Base-by-base conservation (phyloP, 1,140 invertebrate genomes). In the Drosophila tropicalis region DNA sequence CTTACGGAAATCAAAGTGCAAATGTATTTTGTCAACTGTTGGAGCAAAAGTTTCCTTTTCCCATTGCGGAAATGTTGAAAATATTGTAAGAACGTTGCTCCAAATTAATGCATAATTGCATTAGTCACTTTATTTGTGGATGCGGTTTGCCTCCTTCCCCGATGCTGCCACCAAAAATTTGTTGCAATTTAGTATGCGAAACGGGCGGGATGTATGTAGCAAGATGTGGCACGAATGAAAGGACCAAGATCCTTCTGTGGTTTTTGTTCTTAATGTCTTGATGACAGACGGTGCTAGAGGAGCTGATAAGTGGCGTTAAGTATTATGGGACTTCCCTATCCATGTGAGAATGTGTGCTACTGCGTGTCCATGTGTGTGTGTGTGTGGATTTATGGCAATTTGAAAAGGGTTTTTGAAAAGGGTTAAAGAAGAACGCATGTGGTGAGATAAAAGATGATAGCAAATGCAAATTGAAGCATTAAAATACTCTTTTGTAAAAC, bases 71-170 rank as follows among this genome's bases (percentile, higher is more conserved):
- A 85, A 82, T 76, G 82, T 68, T 69, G 79, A 65, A 82, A 87
- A 76, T 72, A 81, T 89, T 72, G 72, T 40, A 61, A 65, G 83
- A 65, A 71, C 70, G 61, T 62, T 82, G 66, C 47, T 36, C 19
- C 76, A 77, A 81, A 89, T 89, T 83, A 89, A 89, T 78, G 73
- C 80, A 89, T 89, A 89, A 87, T 87, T 87, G 81, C 80, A 87
- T 84, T 87, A 84, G 80, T 68, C 84, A 90, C 84, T 89, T 75
- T 60, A 80, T 83, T 79, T 68, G 75, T 57, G 56, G 47, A n/a
- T 51, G 57, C 15, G 56, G 51, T 58, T 34, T 10, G 39, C 32
- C 13, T 25, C 36, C 39, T 25, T 17, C 41, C 41, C 69, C 64
- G 63, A 69, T 54, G 39, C 62, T 71, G 54, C 17, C 70, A 57